Conservation (phyloP, 2,113 vertebrate genomes). For the Pollimyrus isidori region DNA sequence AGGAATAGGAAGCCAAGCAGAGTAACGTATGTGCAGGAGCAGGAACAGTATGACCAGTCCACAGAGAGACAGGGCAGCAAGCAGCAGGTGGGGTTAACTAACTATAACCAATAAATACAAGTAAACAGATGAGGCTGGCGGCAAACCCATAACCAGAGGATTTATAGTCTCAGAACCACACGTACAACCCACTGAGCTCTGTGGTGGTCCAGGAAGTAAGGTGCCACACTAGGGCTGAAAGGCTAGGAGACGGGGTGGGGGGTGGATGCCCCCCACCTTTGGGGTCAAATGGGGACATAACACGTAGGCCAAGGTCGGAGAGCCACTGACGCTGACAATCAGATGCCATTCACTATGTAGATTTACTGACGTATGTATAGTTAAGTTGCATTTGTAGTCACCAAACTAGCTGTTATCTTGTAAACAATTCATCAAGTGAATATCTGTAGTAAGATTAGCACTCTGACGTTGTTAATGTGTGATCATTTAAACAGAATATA, state of each 20-base stretch:
- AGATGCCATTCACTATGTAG: not conserved
- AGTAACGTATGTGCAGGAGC: not conserved
- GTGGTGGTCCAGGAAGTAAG: too few relatives aligned
- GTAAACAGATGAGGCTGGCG: not conserved
- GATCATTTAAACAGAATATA: not conserved
- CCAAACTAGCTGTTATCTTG: not conserved
- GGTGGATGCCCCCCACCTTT: too few relatives aligned
- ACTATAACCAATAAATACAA: not conserved
- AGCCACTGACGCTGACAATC: not conserved
- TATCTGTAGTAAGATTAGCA: not conserved
- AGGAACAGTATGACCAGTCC: not conserved
- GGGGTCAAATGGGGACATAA: too few relatives aligned
- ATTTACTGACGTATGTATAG: not conserved
- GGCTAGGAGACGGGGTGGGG: too few relatives aligned
- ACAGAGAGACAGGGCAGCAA: not conserved
- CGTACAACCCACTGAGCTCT: too few relatives aligned
- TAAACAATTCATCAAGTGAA: not conserved
- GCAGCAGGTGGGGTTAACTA: not conserved
- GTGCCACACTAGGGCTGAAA: too few relatives aligned
- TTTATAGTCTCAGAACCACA: too few relatives aligned
- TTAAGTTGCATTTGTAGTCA: not conserved
- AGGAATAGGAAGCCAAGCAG: not conserved
- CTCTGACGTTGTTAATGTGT: not conserved
- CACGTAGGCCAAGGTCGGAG: too few relatives aligned
- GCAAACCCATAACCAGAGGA: too few relatives aligned